Conservation (phyloP, 2,113 vertebrate species). For the Tretioscincus oriximinensis region DNA sequence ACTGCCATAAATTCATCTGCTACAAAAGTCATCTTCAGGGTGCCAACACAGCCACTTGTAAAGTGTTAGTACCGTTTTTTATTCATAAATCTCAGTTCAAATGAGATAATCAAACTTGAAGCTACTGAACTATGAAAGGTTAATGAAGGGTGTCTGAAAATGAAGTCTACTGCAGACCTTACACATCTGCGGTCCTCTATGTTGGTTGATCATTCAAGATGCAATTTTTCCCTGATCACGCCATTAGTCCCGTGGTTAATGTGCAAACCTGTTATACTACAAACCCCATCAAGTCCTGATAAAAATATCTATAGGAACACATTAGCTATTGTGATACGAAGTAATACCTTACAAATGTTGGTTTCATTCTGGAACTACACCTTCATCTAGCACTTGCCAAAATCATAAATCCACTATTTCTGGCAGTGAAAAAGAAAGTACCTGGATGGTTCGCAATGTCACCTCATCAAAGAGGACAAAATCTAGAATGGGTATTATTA, state of each 20-base stretch:
- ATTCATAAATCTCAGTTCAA: background rate
- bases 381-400: background rate
- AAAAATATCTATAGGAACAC: no score
- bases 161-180: background rate
- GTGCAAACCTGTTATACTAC: no score
- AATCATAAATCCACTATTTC: background rate
- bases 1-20: background rate
- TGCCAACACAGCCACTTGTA: background rate
- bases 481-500: background rate
- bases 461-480: background rate
- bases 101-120: background rate
- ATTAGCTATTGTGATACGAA: no score
- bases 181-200: background rate
- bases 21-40: background rate
- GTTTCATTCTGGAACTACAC: background rate
- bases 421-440: background rate
- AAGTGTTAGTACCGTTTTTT: background rate
- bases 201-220: background rate
- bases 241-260: background rate
- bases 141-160: background rate
- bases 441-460: background rate
- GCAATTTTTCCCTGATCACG: background rate
- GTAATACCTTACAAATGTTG: no score
- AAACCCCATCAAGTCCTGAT: no score
- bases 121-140: background rate